phyloP scores from a whole-genome alignment of 2,888 invertebrate genomes.

The Isoperla grammatica region DNA sequence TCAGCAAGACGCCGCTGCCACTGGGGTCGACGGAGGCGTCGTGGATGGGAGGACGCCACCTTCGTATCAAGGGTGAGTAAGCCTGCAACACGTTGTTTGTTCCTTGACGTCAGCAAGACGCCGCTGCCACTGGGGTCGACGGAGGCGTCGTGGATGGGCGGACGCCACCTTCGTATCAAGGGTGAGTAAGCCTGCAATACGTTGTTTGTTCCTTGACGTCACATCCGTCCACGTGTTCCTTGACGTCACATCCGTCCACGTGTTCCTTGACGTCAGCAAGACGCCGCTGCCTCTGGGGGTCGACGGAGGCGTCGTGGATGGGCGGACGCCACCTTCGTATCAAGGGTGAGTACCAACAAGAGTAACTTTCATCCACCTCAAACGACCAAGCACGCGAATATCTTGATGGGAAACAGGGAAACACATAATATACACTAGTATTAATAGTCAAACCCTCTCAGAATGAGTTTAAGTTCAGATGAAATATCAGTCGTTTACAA shows the following conservation, averaged over 20 bases:
- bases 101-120: constrained; percentile 57
- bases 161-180: constrained; percentile 59
- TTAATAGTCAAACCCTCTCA: too few species aligned
- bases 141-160: constrained; percentile 60
- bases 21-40: constrained; percentile 52
- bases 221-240: too few species aligned
- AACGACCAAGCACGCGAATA: too few species aligned
- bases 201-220: too few species aligned
- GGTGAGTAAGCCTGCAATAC: too few species aligned
- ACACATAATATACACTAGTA: too few species aligned
- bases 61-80: constrained; percentile 58
- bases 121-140: constrained; percentile 47
- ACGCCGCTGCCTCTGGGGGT: constrained; percentile 49
- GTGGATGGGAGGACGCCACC: constrained; percentile 59
- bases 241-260: constrained; percentile 55
- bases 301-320: constrained; percentile 54
- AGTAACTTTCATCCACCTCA: too few species aligned
- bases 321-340: constrained; percentile 62
- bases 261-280: constrained; percentile 58
- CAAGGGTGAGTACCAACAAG: constrained; percentile 47
- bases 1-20: constrained; percentile 54
- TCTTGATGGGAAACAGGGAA: too few species aligned
- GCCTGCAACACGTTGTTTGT: too few species aligned
- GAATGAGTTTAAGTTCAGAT: too few species aligned
- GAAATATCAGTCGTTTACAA: too few species aligned